Evolutionary conservation across 2,888 invertebrate genomes (phyloP), one percentile per base, ranked within the genome.

Genomic region (Ophonus ardosiacus): DNA sequence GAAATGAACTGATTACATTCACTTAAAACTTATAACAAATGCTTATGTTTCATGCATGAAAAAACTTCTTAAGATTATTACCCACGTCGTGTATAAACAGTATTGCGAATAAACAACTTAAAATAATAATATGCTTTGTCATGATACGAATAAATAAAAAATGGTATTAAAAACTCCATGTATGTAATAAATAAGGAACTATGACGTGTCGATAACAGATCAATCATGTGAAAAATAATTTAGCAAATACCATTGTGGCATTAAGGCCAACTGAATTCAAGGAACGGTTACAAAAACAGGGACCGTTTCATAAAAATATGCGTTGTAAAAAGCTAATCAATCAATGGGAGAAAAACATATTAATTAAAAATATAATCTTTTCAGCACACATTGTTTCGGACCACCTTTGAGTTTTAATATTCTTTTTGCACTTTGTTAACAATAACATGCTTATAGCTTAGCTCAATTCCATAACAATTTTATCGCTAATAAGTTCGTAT

Each of bases 141-240:
- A 51, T 51, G 2, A 51, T 31, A 31, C 43, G 43, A 51, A 6
- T 10, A 31, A 7, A 10, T 51, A 51, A 51, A 51, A 51, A 13
- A 51, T 51, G 43, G 43, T 6, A 51, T 51, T 51, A 13, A 51
- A 13, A 51, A 51, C 43, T 51, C 13, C 43, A 13, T 51, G 43
- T 51, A 8, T 4, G 7, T 68, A 43, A 74, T 43, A 43, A 43
- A 40, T 74, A 74, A 17, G 21, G 10, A 18, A 18, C 31, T 74
- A 74, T 74, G 71, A 43, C 71, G 43, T 74, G 71, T 43, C 71
- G 51, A 74, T 74, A 74, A 74, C 71, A 43, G 71, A 74, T 74
- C 71, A 74, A 74, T 74, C 71, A 74, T 68, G 38, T 38, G 68
- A 40, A 74, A 74, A 74, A 74, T 74, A 74, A 74, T 74, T 74